Percentiles rank a stretch among this genome's conserved stretches.
Conservation (phyloP, 1,140 invertebrate genomes). For the Akabosia matsudoensis region DNA sequence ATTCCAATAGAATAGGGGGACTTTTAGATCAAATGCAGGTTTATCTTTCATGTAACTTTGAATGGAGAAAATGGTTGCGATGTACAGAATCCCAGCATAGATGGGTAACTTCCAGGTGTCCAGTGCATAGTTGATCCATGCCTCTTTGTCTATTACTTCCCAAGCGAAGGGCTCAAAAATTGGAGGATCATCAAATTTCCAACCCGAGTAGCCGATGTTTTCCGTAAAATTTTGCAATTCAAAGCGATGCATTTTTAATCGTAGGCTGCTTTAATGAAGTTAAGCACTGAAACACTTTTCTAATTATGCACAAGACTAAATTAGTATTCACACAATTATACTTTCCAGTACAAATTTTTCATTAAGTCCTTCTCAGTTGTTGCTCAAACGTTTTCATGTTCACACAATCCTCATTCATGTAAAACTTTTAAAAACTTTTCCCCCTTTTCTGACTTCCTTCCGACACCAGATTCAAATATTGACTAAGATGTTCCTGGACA, state of each 20-base stretch:
- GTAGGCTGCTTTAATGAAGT: not conserved
- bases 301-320: too few relatives aligned
- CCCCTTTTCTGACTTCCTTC: not conserved
- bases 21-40: constrained; percentile 21
- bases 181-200: constrained; percentile 26
- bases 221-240: constrained; percentile 11
- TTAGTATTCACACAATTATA: too few relatives aligned
- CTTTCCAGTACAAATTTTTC: too few relatives aligned
- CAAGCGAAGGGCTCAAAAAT: constrained; percentile 19
- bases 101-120: constrained; percentile 10
- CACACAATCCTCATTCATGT: too few relatives aligned
- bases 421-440: too few relatives aligned
- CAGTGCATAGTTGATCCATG: constrained; percentile 11
- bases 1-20: constrained; percentile 29
- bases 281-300: too few relatives aligned
- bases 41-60: constrained; percentile 21
- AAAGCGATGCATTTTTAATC: not conserved
- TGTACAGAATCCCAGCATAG: constrained; percentile 8
- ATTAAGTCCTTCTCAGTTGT: too few relatives aligned
- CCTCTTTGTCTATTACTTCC: constrained; percentile 15
- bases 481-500: not conserved
- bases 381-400: too few relatives aligned
- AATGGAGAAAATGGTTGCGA: constrained; percentile 2
- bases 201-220: constrained; percentile 16
- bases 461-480: not conserved